Conservation (phyloP, 2,113 vertebrate genomes). For the Theristicus caerulescens region DNA sequence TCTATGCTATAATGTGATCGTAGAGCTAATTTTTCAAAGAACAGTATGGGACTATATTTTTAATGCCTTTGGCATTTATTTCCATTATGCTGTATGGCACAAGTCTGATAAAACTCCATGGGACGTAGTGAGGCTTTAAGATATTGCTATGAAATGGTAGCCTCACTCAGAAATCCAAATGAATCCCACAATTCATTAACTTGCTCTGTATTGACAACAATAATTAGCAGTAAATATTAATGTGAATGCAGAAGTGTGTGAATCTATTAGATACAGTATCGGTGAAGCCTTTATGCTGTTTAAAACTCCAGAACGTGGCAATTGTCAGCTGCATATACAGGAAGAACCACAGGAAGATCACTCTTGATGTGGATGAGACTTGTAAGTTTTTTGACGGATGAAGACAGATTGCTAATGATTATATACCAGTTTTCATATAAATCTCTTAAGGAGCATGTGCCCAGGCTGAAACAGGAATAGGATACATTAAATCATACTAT, state of each 20-base stretch:
- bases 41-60: neutral
- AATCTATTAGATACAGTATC: neutral
- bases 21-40: neutral
- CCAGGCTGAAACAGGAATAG: neutral
- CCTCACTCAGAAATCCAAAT: neutral
- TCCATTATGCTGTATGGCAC: neutral
- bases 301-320: neutral
- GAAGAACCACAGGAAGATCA: neutral
- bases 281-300: neutral
- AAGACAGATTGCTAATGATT: neutral
- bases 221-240: constrained; percentile 20
- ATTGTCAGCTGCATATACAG: neutral
- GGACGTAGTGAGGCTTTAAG: neutral
- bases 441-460: neutral
- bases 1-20: neutral
- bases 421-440: neutral
- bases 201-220: neutral
- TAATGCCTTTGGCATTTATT: neutral
- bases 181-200: neutral
- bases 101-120: neutral
- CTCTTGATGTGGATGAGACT: neutral
- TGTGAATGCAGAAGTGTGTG: neutral
- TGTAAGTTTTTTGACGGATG: neutral
- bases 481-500: neutral
- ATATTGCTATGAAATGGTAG: neutral